Conservation (phyloP, 2,888 invertebrate genomes). For the Rhodophaea formosa region DNA sequence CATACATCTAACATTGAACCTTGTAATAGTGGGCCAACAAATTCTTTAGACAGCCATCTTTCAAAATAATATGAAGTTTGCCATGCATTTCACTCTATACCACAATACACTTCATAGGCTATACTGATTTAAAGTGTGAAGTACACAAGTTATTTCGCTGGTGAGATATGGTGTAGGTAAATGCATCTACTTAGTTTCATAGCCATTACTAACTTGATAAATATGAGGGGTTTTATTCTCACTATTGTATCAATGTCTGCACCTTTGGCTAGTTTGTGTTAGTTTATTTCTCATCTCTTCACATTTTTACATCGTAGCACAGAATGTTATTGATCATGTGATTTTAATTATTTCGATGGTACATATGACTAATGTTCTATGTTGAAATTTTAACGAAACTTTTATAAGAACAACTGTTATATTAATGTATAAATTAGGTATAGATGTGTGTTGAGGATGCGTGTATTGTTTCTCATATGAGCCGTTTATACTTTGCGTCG, state of each 20-base stretch:
- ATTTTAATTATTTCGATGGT: conserved; percentile 28
- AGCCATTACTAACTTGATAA: background rate
- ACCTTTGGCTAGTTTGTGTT: conserved; percentile 25
- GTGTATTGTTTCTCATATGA: conserved; percentile 33
- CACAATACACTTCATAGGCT: no score
- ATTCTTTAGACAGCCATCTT: no score
- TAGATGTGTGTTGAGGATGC: conserved; percentile 43
- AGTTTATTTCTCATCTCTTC: conserved; percentile 36
- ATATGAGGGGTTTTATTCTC: conserved; percentile 1
- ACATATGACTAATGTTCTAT: conserved; percentile 40
- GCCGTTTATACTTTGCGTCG: conserved; percentile 26
- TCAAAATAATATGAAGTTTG: no score
- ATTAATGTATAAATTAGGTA: conserved; percentile 60
- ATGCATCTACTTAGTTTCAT: background rate
- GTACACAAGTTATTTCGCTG: no score
- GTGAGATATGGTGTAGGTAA: no score
- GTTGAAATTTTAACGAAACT: conserved; percentile 56
- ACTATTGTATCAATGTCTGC: conserved; percentile 24
- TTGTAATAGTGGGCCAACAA: no score
- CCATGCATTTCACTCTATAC: no score
- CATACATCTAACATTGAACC: no score
- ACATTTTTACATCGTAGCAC: conserved; percentile 37
- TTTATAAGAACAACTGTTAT: conserved; percentile 67
- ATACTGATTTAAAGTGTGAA: no score
- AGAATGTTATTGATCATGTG: conserved; percentile 35